Evolutionary conservation across 2,113 vertebrate species (phyloP).

Genomic region (Rhabdornis inornatus): DNA sequence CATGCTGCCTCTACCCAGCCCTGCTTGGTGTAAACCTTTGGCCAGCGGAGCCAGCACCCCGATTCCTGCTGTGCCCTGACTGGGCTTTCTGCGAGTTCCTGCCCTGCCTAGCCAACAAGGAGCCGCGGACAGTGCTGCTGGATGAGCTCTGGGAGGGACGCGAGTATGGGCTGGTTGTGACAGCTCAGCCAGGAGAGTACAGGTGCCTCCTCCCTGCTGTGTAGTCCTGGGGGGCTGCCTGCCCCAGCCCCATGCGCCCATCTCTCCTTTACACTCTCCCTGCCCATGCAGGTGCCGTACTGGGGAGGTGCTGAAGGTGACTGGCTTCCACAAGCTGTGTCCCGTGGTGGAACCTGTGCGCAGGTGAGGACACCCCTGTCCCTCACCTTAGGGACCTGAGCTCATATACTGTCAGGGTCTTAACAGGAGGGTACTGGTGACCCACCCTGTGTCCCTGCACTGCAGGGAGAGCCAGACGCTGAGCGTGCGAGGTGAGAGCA

Average conservation of each 20-base stretch:
- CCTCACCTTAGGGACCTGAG: background rate
- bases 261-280: background rate
- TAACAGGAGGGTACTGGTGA: accelerated
- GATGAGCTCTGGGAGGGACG: slow-evolving; percentile 79
- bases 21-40: slow-evolving; percentile 87
- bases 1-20: slow-evolving; percentile 52
- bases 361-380: slow-evolving; percentile 71
- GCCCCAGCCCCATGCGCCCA: accelerated
- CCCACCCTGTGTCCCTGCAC: background rate
- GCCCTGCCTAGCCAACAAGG: slow-evolving; percentile 61
- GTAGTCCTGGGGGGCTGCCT: background rate
- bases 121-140: slow-evolving; percentile 74
- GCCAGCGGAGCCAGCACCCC: slow-evolving; percentile 69
- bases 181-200: slow-evolving; percentile 75
- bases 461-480: slow-evolving; percentile 77
- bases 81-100: slow-evolving; percentile 90
- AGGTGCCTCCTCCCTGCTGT: slow-evolving; percentile 69
- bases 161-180: slow-evolving; percentile 84
- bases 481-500: slow-evolving; percentile 85
- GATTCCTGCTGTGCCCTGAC: slow-evolving; percentile 85
- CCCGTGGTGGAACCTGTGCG: slow-evolving; percentile 82
- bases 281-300: slow-evolving; percentile 73
- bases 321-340: slow-evolving; percentile 83
- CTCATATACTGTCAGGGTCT: background rate
- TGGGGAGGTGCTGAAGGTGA: slow-evolving; percentile 84